Base-by-base conservation (phyloP, 2,113 vertebrate species). In the Prunella himalayana region DNA sequence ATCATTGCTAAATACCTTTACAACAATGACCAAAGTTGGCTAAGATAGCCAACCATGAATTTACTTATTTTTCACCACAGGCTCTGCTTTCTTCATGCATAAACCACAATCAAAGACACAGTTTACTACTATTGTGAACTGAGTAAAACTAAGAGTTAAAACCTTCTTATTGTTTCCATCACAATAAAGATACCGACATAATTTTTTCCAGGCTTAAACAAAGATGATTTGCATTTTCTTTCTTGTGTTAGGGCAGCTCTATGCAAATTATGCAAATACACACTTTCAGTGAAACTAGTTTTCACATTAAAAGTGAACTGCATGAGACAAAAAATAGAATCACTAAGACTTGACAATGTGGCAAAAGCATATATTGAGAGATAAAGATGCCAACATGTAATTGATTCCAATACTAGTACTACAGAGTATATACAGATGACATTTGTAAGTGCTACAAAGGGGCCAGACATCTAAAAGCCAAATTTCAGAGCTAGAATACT, bases 1-100 rank as follows among this genome's bases (percentile, higher is more conserved):
- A 94, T 88, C 82, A 97, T 98, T 98, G 97, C 98, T 95, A 98
- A 97, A 98, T 96, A 93, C 64, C 72, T 98, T 97, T 96, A 97
- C 97, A 98, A 95, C 97, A 98, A 98, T 88, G 97, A 97, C 97
- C 82, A 96, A 97, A 96, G 97, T 98, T 98, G 97, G 96, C 96
- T 97, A 98, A 98, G 97, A 97, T 20, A 97, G 80, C 83, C 95
- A 97, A 93, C 88, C 90, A 92, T 95, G 79, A 97, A 97, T 96
- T 90, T 92, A 95, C 95, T 95, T 71, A 94, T 91, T 98, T 98
- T 98, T 98, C 97, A 98, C 97, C 98, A 98, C 88, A 95, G 72
- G 86, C 31, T 95, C 93, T 9, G 60, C 97, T 98, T 98, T 97
- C 98, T 96, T 98, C 97, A 98, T 96, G 86, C 91, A 92, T 88